phyloP scores from a whole-genome alignment of 2,888 invertebrate species.

The Schizaphis graminum region DNA sequence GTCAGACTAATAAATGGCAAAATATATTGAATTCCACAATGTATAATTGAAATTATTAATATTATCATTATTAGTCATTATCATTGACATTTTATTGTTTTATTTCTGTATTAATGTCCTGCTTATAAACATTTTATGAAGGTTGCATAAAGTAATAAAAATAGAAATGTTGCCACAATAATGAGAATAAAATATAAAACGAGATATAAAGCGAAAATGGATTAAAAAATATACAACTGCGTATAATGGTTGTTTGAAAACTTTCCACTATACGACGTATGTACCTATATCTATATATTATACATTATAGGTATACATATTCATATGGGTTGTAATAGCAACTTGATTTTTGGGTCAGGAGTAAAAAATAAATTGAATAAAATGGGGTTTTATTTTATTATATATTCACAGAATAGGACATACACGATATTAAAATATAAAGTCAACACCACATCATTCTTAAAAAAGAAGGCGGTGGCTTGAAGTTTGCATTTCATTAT shows the following conservation, averaged over 20 bases:
- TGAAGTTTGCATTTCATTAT: not conserved
- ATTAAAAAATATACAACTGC: constrained; percentile 19
- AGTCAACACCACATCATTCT: not conserved
- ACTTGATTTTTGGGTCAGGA: not conserved
- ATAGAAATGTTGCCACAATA: constrained; percentile 23
- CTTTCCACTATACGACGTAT: not conserved
- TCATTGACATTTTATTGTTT: constrained; percentile 5
- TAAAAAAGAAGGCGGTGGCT: not conserved
- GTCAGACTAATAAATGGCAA: not conserved
- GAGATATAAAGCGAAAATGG: constrained; percentile 17
- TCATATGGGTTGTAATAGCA: not conserved
- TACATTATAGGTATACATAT: not conserved
- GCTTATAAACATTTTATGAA: not conserved
- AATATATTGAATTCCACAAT: not conserved
- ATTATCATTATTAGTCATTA: not conserved
- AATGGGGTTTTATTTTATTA: not conserved
- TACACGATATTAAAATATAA: not conserved
- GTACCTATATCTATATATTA: too few species aligned
- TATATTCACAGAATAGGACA: not conserved
- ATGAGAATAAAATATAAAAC: constrained; percentile 38
- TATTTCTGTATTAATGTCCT: not conserved
- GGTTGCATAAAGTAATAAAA: constrained; percentile 33
- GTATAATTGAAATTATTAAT: not conserved
- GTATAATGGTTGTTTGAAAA: not conserved
- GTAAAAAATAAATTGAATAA: not conserved